These are phyloP conservation scores for Pagetopsis macropterus DNA, from an alignment of 2,797 vertebrate species.

Conservation along the genomic window DNA sequence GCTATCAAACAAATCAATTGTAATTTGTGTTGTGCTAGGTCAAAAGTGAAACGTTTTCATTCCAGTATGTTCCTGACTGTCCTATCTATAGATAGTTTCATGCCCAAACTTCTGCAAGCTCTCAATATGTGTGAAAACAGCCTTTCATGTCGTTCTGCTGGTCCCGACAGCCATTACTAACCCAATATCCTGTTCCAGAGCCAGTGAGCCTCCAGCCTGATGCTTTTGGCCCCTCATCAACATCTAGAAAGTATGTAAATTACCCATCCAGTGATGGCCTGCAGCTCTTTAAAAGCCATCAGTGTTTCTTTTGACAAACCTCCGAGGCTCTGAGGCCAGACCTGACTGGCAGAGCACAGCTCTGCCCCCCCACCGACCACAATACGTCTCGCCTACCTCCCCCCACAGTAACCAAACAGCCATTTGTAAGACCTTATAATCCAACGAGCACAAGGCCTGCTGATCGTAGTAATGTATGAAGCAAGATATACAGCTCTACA, in stretches of 20 bases:
- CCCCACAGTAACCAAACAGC: constrained; percentile 31
- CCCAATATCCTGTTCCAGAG: constrained; percentile 87
- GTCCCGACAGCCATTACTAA: constrained; percentile 85
- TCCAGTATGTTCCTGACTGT: constrained; percentile 34
- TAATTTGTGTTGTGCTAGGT: neutral
- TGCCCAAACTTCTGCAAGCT: constrained; percentile 56
- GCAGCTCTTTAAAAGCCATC: constrained; percentile 77
- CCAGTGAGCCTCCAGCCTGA: constrained; percentile 77
- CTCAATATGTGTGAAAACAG: constrained; percentile 64
- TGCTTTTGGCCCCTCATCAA: constrained; percentile 84
- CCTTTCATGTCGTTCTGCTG: constrained; percentile 75
- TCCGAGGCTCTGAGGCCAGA: constrained; percentile 67
- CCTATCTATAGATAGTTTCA: constrained; percentile 28
- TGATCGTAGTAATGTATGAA: constrained; percentile 61
- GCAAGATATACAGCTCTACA: constrained; percentile 81
- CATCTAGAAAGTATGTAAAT: constrained; percentile 84
- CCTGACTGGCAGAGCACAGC: constrained; percentile 60
- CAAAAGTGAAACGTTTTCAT: constrained; percentile 24
- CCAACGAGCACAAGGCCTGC: constrained; percentile 58
- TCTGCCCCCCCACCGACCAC: constrained; percentile 47
- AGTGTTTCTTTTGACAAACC: constrained; percentile 68
- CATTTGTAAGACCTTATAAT: constrained; percentile 72
- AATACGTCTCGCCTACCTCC: constrained; percentile 36
- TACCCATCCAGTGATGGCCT: constrained; percentile 82
- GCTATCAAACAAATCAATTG: too few species aligned